Conservation (phyloP, 2,888 invertebrate genomes). For the Pinctada fucata region DNA sequence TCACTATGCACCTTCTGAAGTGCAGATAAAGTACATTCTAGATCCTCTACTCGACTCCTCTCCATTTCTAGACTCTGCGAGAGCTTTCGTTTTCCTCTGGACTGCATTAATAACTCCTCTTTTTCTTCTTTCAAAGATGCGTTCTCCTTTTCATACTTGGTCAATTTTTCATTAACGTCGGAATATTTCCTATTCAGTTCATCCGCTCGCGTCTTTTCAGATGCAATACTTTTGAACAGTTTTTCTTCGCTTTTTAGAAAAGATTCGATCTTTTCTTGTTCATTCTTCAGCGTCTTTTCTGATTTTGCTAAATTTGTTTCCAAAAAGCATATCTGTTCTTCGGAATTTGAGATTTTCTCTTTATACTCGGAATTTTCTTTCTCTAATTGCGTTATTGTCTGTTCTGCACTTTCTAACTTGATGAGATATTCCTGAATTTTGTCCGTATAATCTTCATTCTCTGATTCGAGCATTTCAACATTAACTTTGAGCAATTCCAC, state of each 20-base stretch:
- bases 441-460: slow-evolving; percentile 56
- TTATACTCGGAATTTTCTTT: slow-evolving; percentile 5
- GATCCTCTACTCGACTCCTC: slow-evolving; percentile 5
- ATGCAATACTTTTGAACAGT: slow-evolving; percentile 48
- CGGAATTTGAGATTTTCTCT: slow-evolving; percentile 3
- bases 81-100: neutral
- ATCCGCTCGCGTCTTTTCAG: slow-evolving; percentile 26
- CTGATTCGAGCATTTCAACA: slow-evolving; percentile 36
- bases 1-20: slow-evolving; percentile 16
- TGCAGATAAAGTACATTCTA: slow-evolving; percentile 12
- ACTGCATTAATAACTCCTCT: slow-evolving; percentile 28
- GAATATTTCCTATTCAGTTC: slow-evolving; percentile 47
- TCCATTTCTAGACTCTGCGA: neutral
- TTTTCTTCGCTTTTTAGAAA: slow-evolving; percentile 54
- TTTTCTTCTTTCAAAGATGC: slow-evolving; percentile 32
- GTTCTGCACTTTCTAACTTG: slow-evolving; percentile 21
- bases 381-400: slow-evolving; percentile 9
- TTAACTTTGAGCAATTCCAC: slow-evolving; percentile 40
- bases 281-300: slow-evolving; percentile 25
- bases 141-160: neutral
- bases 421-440: slow-evolving; percentile 46
- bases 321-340: slow-evolving; percentile 58
- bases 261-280: slow-evolving; percentile 54
- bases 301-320: slow-evolving; percentile 51
- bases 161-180: slow-evolving; percentile 21